Conservation (phyloP, 1,140 invertebrate genomes). For the Aphelinus atriplicis region DNA sequence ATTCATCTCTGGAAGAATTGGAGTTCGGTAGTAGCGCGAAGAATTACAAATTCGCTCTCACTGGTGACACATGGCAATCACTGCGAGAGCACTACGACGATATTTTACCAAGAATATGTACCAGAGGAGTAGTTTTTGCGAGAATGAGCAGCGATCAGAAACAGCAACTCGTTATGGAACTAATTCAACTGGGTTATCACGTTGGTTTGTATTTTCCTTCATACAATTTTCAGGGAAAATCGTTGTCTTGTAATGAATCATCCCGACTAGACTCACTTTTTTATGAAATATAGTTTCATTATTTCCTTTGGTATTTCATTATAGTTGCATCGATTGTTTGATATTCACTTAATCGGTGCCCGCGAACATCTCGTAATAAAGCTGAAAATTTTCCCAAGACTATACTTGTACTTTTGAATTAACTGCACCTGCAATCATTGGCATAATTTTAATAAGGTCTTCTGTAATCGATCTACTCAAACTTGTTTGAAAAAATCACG, state of each 20-base stretch:
- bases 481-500: no score
- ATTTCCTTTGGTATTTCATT: no score
- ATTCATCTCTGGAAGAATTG: slow-evolving; percentile 44
- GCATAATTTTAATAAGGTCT: no score
- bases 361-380: no score
- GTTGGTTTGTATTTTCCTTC: slow-evolving; percentile 71
- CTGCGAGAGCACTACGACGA: slow-evolving; percentile 80
- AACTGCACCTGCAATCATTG: no score
- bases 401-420: no score
- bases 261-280: no score
- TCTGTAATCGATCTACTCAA: no score
- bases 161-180: slow-evolving; percentile 87
- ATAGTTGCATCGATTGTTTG: no score
- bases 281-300: no score
- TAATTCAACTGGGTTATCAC: slow-evolving; percentile 84
- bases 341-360: no score
- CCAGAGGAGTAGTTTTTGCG: slow-evolving; percentile 90
- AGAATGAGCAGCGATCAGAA: slow-evolving; percentile 98
- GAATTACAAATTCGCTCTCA: slow-evolving; percentile 80
- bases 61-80: slow-evolving; percentile 79
- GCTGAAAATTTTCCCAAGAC: no score
- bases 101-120: slow-evolving; percentile 76
- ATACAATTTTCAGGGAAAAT: background rate
- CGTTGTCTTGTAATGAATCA: background rate
- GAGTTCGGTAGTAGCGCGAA: slow-evolving; percentile 49